Evolutionary conservation across 2,113 vertebrate species (phyloP), one percentile per base, ranked within the genome.

Genomic region (Himantopus leucocephalus): DNA sequence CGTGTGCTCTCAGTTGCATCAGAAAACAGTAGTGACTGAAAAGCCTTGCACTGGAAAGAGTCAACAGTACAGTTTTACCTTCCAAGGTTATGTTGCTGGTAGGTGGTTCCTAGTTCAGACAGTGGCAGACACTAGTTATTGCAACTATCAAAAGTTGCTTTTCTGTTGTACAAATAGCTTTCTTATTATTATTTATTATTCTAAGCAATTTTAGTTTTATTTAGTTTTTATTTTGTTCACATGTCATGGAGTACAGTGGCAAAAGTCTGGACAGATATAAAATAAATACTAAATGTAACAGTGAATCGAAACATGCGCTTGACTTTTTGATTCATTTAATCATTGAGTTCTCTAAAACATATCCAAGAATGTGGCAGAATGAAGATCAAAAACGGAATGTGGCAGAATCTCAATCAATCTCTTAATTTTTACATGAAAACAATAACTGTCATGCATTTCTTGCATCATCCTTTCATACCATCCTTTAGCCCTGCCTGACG

Each of bases 401-500:
- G 22, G 11, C 2, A 50, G 21, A 70, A 85, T 41, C n/a, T n/a
- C n/a, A n/a, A n/a, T n/a, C 34, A 82, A 47, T 5, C 26, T 27
- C 10, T 11, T 52, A 34, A 52, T 75, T 93, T 93, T 68, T 60
- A 19, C 34, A 82, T 27, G 18, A 75, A 84, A 77, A 60, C 2
- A 59, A 5, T 34, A 72, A 8, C 5, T 92, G 75, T 45, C 16
- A 58, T 20, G 9, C 1, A 63, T 91, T 63, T 89, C 43, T 90
- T 77, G 9, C 15, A 34, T 48, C 10, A 70, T 53, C 27, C 10
- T 48, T 84, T 68, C 13, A 10, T 41, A n/a, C 10, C 8, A 50
- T 77, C 0, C 0, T 58, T 66, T 59, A 41, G 4, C 1, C 8
- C 8, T 75, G 8, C 17, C 35, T 52, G 12, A 60, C 35, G 26